phyloP scores from a whole-genome alignment of 1,140 invertebrate genomes.

The Harpegnathos saltator region DNA sequence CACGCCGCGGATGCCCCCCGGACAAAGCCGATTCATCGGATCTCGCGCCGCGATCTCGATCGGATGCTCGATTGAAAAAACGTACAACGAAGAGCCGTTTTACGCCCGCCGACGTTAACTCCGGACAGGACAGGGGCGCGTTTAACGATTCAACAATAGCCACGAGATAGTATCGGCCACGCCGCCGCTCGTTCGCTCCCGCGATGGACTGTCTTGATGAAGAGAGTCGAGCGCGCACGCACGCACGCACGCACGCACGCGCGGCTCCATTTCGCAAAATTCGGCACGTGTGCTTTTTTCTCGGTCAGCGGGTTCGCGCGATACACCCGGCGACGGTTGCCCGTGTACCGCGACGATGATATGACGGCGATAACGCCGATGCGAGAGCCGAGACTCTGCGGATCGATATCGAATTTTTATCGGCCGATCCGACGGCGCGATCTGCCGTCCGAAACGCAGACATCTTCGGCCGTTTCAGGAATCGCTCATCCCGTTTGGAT shows the following conservation, averaged over 20 bases:
- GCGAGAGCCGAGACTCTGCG: neutral
- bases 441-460: neutral
- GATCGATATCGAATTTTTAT: conserved; percentile 53
- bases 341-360: too few species aligned
- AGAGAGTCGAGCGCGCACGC: too few species aligned
- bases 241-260: too few species aligned
- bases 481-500: conserved; percentile 57
- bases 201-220: neutral
- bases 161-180: neutral
- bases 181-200: too few species aligned
- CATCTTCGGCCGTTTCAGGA: conserved; percentile 27
- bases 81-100: neutral
- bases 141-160: conserved; percentile 8
- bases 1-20: too few species aligned
- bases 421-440: neutral
- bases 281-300: too few species aligned
- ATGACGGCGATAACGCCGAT: too few species aligned
- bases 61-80: conserved; percentile 13
- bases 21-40: conserved; percentile 24
- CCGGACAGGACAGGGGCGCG: neutral
- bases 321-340: neutral
- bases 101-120: neutral
- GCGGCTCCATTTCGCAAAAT: too few species aligned
- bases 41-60: conserved; percentile 18
- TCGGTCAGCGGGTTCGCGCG: neutral